Base-by-base conservation (phyloP, 2,888 invertebrate genomes). In the Zaprionus lineosus region DNA sequence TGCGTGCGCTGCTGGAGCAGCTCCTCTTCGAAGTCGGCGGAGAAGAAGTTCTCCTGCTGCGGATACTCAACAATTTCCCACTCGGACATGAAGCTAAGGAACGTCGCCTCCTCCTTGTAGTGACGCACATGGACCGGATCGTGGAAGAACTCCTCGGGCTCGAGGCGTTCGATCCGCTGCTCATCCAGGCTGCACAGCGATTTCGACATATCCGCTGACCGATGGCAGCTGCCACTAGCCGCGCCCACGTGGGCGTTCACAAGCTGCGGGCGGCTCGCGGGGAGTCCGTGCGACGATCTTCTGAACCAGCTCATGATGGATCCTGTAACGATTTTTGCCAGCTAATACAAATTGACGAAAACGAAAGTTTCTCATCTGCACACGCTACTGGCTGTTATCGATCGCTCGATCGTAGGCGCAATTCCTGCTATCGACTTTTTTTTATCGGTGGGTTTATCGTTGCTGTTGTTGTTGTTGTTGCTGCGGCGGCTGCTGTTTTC, bases 221-320 rank as follows among this genome's bases (percentile, higher is more conserved):
- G 33, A 7, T 0, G 57, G 29, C 1, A 19, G 5, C 5, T 19
- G 5, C 5, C 5, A 19, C 5, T 19, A 3, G 5, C 5, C 3
- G 5, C 19, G 5, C 19, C 19, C 19, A 19, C 19, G 14, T 37
- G 40, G n/a, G 51, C 50, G 44, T 46, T 55, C 11, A 5, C 51
- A 29, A 15, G 18, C 47, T 68, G 83, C 84, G 62, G 79, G 78
- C 19, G 90, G 88, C 84, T 93, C 92, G 50, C 92, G 91, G 71
- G 90, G 88, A 87, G 92, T 92, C 86, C 91, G 90, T 59, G 91
- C 91, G 91, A 93, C 91, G 91, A 92, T 91, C 90, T 93, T 93
- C 88, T 93, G 92, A 92, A 93, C 93, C 92, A 93, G 87, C 90
- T 92, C 93, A 92, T 93, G 90, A 78, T 91, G 89, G 73, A 93